A percentile compares a stretch with the other conserved stretches of the same genome.
phyloP scores from a whole-genome alignment of 1,140 invertebrate genomes.

The Chironomus striatipennis region DNA sequence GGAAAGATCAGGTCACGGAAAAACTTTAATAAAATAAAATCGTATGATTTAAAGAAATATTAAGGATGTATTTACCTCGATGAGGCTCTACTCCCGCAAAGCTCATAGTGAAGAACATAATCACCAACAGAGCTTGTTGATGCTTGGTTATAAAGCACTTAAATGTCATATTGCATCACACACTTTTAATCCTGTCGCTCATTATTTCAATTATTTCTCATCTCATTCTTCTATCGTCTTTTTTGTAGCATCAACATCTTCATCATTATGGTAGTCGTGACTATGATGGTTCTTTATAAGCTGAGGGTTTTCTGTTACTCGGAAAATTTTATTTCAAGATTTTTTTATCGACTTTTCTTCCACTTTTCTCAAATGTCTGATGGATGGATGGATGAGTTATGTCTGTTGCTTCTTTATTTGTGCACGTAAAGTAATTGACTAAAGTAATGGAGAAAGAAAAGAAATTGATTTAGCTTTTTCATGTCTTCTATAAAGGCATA shows the following conservation, averaged over 20 bases:
- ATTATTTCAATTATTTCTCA: conserved; percentile 6
- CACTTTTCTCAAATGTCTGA: not conserved
- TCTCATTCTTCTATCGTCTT: not conserved
- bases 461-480: not conserved
- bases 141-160: conserved; percentile 1
- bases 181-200: not conserved
- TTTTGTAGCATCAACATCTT: too few species aligned
- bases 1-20: not conserved
- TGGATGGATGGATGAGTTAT: not conserved
- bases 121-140: conserved; percentile 21
- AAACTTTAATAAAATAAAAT: not conserved
- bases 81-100: conserved; percentile 11
- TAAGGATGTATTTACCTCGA: not conserved
- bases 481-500: too few species aligned
- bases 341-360: not conserved
- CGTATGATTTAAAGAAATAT: not conserved
- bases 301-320: not conserved
- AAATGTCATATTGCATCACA: not conserved
- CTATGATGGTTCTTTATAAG: not conserved
- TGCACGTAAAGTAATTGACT: not conserved
- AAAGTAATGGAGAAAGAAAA: not conserved
- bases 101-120: conserved; percentile 4
- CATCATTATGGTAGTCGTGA: not conserved
- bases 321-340: not conserved
- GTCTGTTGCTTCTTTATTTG: not conserved